Conservation (phyloP, 2,888 invertebrate species). For the Eueremaeus valkanovi region DNA sequence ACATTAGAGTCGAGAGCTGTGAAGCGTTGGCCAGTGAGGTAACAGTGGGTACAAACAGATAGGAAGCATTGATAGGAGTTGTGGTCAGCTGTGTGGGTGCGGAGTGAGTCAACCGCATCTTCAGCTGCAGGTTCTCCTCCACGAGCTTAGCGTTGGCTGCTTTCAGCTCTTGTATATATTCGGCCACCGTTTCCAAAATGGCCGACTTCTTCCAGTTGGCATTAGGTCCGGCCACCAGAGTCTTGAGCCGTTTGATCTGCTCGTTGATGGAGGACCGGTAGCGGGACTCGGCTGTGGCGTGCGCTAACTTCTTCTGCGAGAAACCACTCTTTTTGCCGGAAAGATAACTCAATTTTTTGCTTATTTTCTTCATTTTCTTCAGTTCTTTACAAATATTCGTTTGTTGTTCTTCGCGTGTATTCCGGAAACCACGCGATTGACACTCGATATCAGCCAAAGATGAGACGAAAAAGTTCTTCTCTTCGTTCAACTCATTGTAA, state of each 20-base stretch:
- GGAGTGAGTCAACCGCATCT: not conserved
- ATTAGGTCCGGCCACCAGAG: constrained; percentile 21
- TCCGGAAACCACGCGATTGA: not conserved
- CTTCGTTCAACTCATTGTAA: not conserved
- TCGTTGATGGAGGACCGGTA: constrained; percentile 15
- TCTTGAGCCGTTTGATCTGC: constrained; percentile 1
- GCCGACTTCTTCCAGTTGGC: constrained; percentile 31
- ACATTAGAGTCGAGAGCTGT: not conserved
- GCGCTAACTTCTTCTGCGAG: not conserved
- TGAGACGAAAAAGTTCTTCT: not conserved
- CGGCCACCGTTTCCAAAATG: constrained; percentile 26
- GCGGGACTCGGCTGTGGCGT: constrained; percentile 6
- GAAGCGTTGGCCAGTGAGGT: not conserved
- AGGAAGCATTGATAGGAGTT: not conserved
- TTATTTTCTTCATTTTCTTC: constrained; percentile 15
- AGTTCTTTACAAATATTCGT: not conserved
- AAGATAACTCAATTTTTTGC: not conserved
- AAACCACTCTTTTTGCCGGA: not conserved
- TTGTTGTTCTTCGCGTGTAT: not conserved
- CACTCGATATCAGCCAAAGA: not conserved
- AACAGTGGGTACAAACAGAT: not conserved
- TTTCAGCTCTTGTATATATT: constrained; percentile 17
- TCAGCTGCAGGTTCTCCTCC: not conserved
- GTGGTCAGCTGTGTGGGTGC: not conserved
- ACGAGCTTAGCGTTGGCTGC: not conserved